Evolutionary conservation across 2,797 vertebrate species (phyloP).

Genomic region (Schizopygopsis malacanthus): DNA sequence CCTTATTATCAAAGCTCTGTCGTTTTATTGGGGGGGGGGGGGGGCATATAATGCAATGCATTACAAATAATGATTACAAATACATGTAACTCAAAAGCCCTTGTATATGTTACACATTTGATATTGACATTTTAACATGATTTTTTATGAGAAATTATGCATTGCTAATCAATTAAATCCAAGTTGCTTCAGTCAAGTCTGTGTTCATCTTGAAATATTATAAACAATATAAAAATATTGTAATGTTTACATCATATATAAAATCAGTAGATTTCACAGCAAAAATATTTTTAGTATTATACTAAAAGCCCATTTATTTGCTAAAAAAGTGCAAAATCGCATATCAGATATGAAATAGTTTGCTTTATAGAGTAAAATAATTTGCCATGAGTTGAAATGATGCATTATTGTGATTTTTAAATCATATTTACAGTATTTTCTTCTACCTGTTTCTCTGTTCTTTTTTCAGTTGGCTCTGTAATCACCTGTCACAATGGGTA

Average conservation of each 20-base stretch:
- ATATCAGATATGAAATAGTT: neutral
- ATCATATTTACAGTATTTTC: neutral
- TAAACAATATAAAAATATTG: neutral
- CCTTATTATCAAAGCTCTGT: neutral
- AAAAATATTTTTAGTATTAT: neutral
- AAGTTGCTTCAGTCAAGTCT: neutral
- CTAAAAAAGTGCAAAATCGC: neutral
- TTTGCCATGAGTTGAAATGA: neutral
- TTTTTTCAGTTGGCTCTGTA: constrained; percentile 29
- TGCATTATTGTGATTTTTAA: neutral
- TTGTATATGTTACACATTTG: neutral
- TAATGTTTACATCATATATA: neutral
- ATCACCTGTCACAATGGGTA: constrained; percentile 75
- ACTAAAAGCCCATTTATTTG: neutral
- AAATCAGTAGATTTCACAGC: neutral
- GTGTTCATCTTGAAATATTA: neutral
- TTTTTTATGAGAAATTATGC: neutral
- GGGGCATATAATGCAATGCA: neutral
- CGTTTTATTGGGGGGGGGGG: too few relatives aligned
- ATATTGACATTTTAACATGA: neutral
- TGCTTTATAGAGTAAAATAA: neutral
- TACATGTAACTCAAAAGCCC: neutral
- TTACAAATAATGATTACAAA: neutral
- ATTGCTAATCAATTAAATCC: neutral
- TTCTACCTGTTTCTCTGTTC: constrained; percentile 25